These are phyloP conservation scores for Pimpla rufipes DNA, from an alignment of 2,888 invertebrate genomes.

Conservation along the genomic window DNA sequence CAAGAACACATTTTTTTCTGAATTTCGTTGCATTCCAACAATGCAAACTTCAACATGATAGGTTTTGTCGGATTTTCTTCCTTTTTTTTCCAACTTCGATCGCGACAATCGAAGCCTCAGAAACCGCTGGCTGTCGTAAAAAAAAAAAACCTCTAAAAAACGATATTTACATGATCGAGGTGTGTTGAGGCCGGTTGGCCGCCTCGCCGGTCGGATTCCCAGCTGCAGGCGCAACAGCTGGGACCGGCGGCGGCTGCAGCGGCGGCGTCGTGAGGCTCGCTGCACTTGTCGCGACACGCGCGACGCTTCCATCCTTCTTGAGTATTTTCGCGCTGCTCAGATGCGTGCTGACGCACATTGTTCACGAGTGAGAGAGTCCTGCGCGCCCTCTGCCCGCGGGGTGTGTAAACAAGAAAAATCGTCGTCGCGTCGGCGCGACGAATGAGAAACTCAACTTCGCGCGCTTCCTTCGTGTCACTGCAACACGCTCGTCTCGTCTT, in stretches of 20 bases:
- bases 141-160: no score
- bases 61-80: no score
- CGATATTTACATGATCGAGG: conserved; percentile 83
- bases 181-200: conserved; percentile 79
- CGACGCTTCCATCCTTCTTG: conserved; percentile 72
- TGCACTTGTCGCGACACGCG: conserved; percentile 75
- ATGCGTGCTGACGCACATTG: conserved; percentile 83
- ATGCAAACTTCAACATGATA: neutral
- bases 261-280: conserved; percentile 62
- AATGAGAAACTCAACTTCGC: no score
- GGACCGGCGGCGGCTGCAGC: conserved; percentile 68
- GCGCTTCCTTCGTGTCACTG: no score
- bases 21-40: no score
- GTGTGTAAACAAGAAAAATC: neutral
- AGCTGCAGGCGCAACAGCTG: conserved; percentile 70
- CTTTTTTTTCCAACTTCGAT: no score
- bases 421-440: no score
- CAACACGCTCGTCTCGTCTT: no score
- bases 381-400: neutral
- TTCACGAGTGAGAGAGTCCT: no score
- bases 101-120: no score
- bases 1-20: no score
- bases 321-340: conserved; percentile 81
- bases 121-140: no score
- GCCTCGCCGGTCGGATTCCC: conserved; percentile 69